Evolutionary conservation across 2,113 vertebrate genomes (phyloP).

Genomic region (Promerops cafer): DNA sequence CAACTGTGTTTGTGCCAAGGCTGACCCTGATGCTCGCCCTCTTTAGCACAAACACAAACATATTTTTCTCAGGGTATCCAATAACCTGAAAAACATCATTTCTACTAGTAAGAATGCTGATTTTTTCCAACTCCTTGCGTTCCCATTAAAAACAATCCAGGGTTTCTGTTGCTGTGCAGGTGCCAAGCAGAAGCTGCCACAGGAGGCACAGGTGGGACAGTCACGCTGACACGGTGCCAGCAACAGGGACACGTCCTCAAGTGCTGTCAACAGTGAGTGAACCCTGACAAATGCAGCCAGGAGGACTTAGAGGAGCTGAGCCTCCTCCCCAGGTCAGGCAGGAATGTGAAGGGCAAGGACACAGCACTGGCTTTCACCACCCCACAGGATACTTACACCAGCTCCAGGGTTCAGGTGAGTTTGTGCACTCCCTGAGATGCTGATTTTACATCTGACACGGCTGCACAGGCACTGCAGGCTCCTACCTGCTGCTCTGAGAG

Average conservation of each 20-base stretch:
- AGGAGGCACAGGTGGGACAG: fast-evolving
- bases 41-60: not conserved
- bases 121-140: not conserved
- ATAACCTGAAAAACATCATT: not conserved
- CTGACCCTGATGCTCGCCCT: not conserved
- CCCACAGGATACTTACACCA: not conserved
- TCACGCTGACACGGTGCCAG: fast-evolving
- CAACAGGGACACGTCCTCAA: fast-evolving
- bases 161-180: not conserved
- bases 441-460: not conserved
- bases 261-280: not conserved
- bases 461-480: not conserved
- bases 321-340: fast-evolving
- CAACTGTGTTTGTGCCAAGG: fast-evolving
- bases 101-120: not conserved
- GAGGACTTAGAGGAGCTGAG: not conserved
- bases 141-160: not conserved
- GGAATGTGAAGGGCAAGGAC: not conserved
- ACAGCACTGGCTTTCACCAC: fast-evolving
- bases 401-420: not conserved
- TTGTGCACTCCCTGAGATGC: not conserved
- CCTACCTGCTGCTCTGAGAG: not conserved
- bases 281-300: not conserved
- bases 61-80: not conserved
- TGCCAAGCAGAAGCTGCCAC: not conserved